Percentiles rank a stretch among this genome's conserved stretches.
Conservation (phyloP, 2,113 vertebrate genomes). For the Zosterops pallidus region DNA sequence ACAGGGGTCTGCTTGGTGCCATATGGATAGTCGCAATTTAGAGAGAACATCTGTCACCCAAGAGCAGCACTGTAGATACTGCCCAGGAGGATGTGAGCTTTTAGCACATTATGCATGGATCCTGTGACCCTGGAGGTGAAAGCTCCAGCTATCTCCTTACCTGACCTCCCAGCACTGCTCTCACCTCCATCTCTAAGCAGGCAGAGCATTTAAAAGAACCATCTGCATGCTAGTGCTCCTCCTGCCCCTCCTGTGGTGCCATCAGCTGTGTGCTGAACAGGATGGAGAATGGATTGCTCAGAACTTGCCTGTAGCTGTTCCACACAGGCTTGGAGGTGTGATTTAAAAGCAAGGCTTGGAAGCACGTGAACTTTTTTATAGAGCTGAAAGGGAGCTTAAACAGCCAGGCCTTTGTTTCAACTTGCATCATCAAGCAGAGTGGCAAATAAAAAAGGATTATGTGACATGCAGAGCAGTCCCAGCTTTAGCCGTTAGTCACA, state of each 20-base stretch:
- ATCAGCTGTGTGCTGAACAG: not conserved
- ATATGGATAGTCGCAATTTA: accelerated
- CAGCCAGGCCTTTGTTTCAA: conserved; percentile 4
- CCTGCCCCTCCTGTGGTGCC: not conserved
- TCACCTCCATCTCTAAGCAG: not conserved
- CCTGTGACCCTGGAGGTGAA: not conserved
- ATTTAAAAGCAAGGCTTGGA: not conserved
- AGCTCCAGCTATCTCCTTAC: not conserved
- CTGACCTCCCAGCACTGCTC: not conserved
- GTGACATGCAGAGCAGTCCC: not conserved
- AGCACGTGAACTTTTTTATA: not conserved
- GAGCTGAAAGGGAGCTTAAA: not conserved
- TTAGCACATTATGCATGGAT: not conserved
- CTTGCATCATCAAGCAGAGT: not conserved
- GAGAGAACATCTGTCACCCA: not conserved
- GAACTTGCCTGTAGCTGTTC: not conserved
- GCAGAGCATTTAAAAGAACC: not conserved
- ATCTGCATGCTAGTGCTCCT: not conserved
- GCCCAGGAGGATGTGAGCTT: not conserved
- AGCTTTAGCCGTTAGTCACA: not conserved
- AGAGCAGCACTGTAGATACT: not conserved
- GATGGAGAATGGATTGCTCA: not conserved
- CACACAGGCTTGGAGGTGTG: not conserved
- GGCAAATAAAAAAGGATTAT: not conserved
- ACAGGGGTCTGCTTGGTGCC: not conserved